Base-by-base conservation (phyloP, 2,888 invertebrate species). In the Gastrophysa polygoni region DNA sequence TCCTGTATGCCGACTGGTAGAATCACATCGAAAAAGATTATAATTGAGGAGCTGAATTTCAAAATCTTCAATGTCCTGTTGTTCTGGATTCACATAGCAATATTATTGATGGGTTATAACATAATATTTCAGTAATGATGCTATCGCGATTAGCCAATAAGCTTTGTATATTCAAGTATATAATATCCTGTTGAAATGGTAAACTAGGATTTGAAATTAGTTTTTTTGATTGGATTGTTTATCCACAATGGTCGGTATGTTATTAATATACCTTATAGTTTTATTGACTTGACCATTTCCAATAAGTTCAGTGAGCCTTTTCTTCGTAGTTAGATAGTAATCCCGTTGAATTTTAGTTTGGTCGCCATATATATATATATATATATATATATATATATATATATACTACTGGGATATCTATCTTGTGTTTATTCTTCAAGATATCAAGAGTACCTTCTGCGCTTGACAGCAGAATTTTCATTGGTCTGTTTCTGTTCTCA, bases 291-390 rank as follows among this genome's bases (percentile, higher is more conserved):
- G 24, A 6, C 48, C 48, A 24, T 48, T n/a, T 14, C n/a, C 28
- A 4, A 24, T 8, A 8, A 48, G 21, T 11, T 48, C 24, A 24
- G 18, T 2, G 7, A 48, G 16, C 28, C 21, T 48, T 20, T n/a
- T 48, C 24, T 46, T 21, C 4, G 21, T 21, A 21, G 48, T 16
- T 46, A 46, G 28, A 6, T n/a, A 48, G 6, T 48, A 48, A 24
- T 48, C 24, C n/a, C 48, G 20, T 24, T 48, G 48, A 11, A 48
- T 48, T 48, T 14, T 48, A n/a, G 24, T 48, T 48, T 24, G 48
- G n/a, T 48, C 24, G 7, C 48, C 48, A 48, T 24, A 21, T n/a
- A n/a, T n/a, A n/a, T n/a, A n/a, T n/a, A n/a, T n/a, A n/a, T n/a
- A n/a, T n/a, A n/a, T n/a, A n/a, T n/a, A n/a, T n/a, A n/a, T n/a